Evolutionary conservation across 1,140 invertebrate species (phyloP).

Genomic region (Drosophila ogumai): DNA sequence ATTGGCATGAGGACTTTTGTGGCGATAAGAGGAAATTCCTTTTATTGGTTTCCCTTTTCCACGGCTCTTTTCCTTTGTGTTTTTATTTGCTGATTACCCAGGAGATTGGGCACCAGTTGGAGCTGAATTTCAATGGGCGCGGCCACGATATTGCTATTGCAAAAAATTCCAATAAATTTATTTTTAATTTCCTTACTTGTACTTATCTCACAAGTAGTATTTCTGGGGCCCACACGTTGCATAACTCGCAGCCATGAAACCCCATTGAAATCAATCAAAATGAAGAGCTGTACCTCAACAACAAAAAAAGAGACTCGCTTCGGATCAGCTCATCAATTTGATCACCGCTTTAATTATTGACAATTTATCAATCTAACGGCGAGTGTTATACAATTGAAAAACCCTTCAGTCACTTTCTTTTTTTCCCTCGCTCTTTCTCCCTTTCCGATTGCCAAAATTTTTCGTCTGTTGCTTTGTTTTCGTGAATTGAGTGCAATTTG

Average conservation of each 20-base stretch:
- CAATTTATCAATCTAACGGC: slow-evolving; percentile 65
- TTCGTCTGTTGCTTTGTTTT: slow-evolving; percentile 24
- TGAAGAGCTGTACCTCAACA: slow-evolving; percentile 41
- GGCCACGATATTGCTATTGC: slow-evolving; percentile 33
- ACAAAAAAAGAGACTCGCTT: slow-evolving; percentile 16
- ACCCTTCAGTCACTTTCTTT: slow-evolving; percentile 53
- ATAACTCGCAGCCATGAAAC: slow-evolving; percentile 38
- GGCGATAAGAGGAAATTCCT: slow-evolving; percentile 74
- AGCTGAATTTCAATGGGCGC: slow-evolving; percentile 30
- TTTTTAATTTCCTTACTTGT: slow-evolving; percentile 24
- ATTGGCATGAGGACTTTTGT: slow-evolving; percentile 15
- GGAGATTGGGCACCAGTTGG: slow-evolving; percentile 39
- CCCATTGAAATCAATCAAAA: slow-evolving; percentile 57
- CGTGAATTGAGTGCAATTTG: slow-evolving; percentile 49
- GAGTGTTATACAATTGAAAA: slow-evolving; percentile 67
- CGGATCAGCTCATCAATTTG: slow-evolving; percentile 49
- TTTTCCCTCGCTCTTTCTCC: slow-evolving; percentile 5
- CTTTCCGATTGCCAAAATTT: slow-evolving; percentile 33
- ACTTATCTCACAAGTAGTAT: slow-evolving; percentile 30
- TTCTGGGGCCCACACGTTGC: slow-evolving; percentile 28
- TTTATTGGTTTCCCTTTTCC: slow-evolving; percentile 73
- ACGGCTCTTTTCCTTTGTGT: slow-evolving; percentile 25
- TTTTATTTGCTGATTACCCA: slow-evolving; percentile 68
- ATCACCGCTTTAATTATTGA: slow-evolving; percentile 58
- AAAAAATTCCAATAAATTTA: slow-evolving; percentile 32